Base-by-base conservation (phyloP, 2,888 invertebrate genomes). In the Drosophila ustulata region DNA sequence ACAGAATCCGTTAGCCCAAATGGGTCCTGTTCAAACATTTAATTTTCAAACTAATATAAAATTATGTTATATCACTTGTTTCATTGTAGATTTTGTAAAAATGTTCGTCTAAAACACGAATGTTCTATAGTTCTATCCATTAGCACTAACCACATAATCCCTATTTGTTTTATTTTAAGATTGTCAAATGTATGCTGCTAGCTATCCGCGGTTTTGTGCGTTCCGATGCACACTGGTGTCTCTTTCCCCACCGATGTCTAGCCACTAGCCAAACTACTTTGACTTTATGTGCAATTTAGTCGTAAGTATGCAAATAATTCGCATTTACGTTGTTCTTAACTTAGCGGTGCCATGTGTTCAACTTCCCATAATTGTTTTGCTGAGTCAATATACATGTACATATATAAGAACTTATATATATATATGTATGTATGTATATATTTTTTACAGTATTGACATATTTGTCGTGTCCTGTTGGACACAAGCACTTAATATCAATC, bases 321-420 rank as follows among this genome's bases (percentile, higher is more conserved):
- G 66, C 70, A 53, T 66, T 68, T 72, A 58, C 57, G 61, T 69
- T 70, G 61, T 64, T 80, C 68, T 66, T 59, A 62, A 59, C 75
- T 66, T 76, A 84, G 67, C 72, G 71, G 71, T 71, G 80, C 87
- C 90, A 89, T 88, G 85, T 90, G 89, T 80, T 73, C 58, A 43
- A 25, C 46, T 59, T 62, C 43, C 39, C 55, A 41, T 45, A 30
- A 30, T 18, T 32, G 52, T 66, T 32, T 41, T 47, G 6, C 30
- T 1, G 18, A 18, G 18, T 30, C 30, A 8, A 3, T 30, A 30
- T 30, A 30, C 18, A 18, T 18, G 18, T 18, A 18, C 18, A 18
- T 18, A 18, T 1, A 18, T 18, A 18, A 18, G 18, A 1, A 18
- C 18, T 1, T 18, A 18, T 18, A 18, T 18, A 18, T 18, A 18